Base-by-base conservation (phyloP, 1,140 invertebrate genomes). In the Megalopta genalis region DNA sequence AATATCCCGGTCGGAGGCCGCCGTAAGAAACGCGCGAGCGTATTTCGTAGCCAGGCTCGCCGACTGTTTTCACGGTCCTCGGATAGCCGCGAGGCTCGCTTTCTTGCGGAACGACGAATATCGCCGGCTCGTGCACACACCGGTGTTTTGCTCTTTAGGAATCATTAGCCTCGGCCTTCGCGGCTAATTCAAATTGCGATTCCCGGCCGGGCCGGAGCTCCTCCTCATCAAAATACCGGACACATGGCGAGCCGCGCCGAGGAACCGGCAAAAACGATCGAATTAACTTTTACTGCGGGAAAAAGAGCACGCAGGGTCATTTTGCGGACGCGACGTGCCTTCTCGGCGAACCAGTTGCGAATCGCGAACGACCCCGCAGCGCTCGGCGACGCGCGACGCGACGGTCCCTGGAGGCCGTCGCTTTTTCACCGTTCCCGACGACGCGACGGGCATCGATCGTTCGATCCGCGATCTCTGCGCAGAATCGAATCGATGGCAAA, bases 171-270 rank as follows among this genome's bases (percentile, higher is more conserved):
- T 82, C 86, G 90, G 90, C 90, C 91, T 91, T 91, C 89, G 87
- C 89, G 88, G 86, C 88, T 92, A 92, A 93, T 93, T 93, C 90
- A 93, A 93, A 93, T 93, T 91, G 89, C 86, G 88, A 92, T 92
- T 89, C 90, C 69, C 71, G 70, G 63, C 54, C 68, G 60, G 68
- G 42, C 59, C 79, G 80, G 78, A 14, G 54, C 62, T 86, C 68
- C 81, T 87, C 77, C 92, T 92, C 92, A 92, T 93, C 92, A 93
- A 92, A 93, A 93, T 93, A 92, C 91, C 92, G 88, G 75, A 86
- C 89, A 84, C 86, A 86, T 83, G 79, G 83, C 84, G 81, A 77
- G 63, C 83, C 62, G 59, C 62, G 64, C 64, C 46, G 71, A 18
- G 66, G 57, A 63, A 10, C 52, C 32, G 42, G 80, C 78, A 88